Evolutionary conservation across 2,797 vertebrate species (phyloP), one percentile per base, ranked within the genome.

Genomic region (Lepilemur ruficaudatus): DNA sequence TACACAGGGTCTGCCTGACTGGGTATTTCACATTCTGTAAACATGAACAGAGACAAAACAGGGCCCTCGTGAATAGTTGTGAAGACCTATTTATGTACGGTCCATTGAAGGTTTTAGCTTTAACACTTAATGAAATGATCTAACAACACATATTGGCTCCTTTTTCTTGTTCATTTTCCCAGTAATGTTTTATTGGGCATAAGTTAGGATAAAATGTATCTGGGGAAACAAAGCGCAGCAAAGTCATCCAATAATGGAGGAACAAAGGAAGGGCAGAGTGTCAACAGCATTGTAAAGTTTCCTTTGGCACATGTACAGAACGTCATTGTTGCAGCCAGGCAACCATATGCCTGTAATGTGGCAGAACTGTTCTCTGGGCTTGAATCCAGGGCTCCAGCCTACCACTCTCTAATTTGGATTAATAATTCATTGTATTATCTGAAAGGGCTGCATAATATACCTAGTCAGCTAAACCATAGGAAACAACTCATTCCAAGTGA

Each of bases 351-450:
- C 69, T 91, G 57, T 61, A 91, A 69, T 2, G 4, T 90, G 59
- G 80, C 75, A 97, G 57, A 96, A 69, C 35, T 72, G 12, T 92
- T 93, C 73, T 73, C 94, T 76, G 96, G 98, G 97, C 97, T 97
- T 35, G 23, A 46, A 95, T 92, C 95, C 95, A 18, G 0, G 70
- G 28, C 48, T 96, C 83, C 78, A 96, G 95, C 20, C 75, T 93
- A 96, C 65, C 23, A 52, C 43, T 80, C n/a, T 95, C 96, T 97
- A 97, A 18, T 1, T 98, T 97, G 94, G 35, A 97, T 97, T 96
- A 97, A 98, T 98, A 63, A 96, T 98, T 96, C 93, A 22, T 93
- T 94, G 61, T 79, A 50, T 96, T 96, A 96, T 97, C 96, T 94
- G 93, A 55, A 98, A 96, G 86, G 23, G 32, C 83, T 89, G 9